Evolutionary conservation across 1,140 invertebrate species (phyloP).

Genomic region (Antheraea pernyi): DNA sequence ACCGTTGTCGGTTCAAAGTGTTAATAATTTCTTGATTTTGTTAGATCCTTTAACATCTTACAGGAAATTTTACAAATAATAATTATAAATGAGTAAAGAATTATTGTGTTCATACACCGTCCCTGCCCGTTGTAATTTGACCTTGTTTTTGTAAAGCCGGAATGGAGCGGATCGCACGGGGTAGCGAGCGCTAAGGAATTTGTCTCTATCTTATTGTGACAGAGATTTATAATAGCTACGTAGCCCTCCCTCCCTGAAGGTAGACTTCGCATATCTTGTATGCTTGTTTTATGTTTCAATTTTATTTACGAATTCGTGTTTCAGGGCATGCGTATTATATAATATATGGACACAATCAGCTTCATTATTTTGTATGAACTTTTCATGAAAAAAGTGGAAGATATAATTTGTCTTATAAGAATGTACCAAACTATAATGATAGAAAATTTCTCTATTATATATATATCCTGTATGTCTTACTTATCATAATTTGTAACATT

Average conservation of each 20-base stretch:
- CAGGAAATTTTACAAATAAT: too few species aligned
- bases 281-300: constrained; percentile 2
- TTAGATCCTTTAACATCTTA: too few species aligned
- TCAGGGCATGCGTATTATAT: neutral
- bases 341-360: neutral
- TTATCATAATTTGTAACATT: too few species aligned
- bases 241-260: constrained; percentile 13
- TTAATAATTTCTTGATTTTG: too few species aligned
- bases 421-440: too few species aligned
- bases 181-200: constrained; percentile 23
- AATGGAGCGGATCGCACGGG: neutral
- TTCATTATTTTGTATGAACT: too few species aligned
- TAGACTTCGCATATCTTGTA: constrained; percentile 2
- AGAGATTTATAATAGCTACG: constrained; percentile 29
- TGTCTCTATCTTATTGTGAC: constrained; percentile 31
- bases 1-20: too few species aligned
- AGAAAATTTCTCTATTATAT: too few species aligned
- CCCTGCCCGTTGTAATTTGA: neutral
- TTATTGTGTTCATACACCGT: neutral
- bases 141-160: constrained; percentile 1
- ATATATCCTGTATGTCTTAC: too few species aligned
- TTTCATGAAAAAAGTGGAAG: too few species aligned
- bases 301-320: neutral
- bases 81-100: neutral
- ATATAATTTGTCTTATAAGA: too few species aligned